Conservation (phyloP, 2,888 invertebrate species). For the Ennomos fuscantarius region DNA sequence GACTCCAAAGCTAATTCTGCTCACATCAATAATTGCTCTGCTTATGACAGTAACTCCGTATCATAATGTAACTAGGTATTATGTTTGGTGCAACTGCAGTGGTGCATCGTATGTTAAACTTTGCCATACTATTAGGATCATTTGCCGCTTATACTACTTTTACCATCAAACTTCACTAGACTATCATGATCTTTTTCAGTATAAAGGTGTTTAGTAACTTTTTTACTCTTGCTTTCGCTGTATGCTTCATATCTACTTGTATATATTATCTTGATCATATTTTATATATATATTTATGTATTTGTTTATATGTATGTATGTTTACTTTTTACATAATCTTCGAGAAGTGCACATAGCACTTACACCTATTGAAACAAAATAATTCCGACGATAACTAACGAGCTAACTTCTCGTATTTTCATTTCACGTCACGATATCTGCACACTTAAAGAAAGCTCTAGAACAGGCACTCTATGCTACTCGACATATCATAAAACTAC, state of each 20-base stretch:
- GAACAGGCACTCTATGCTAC: too few relatives aligned
- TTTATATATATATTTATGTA: slow-evolving; percentile 21
- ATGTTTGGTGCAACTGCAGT: slow-evolving; percentile 16
- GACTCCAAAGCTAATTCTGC: too few relatives aligned
- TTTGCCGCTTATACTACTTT: neutral
- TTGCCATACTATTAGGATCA: slow-evolving; percentile 17
- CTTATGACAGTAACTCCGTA: neutral
- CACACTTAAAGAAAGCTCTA: too few relatives aligned
- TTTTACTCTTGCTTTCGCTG: slow-evolving; percentile 41
- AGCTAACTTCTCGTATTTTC: too few relatives aligned
- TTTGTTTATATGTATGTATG: slow-evolving; percentile 13
- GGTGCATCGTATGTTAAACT: slow-evolving; percentile 18
- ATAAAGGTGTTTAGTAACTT: slow-evolving; percentile 35
- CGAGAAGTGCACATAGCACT: neutral
- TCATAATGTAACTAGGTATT: neutral
- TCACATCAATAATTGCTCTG: too few relatives aligned
- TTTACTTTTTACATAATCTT: slow-evolving; percentile 8
- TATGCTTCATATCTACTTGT: slow-evolving; percentile 39
- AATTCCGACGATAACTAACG: too few relatives aligned
- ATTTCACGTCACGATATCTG: too few relatives aligned
- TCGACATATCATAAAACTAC: too few relatives aligned
- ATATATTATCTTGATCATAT: slow-evolving; percentile 11
- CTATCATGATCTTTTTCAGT: too few relatives aligned
- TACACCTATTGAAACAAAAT: too few relatives aligned
- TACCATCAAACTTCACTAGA: neutral